Evolutionary conservation across 30 jellyfish, hydroid and myxozoan species (phyloP).

Genomic region (Hydractinia echinata): DNA sequence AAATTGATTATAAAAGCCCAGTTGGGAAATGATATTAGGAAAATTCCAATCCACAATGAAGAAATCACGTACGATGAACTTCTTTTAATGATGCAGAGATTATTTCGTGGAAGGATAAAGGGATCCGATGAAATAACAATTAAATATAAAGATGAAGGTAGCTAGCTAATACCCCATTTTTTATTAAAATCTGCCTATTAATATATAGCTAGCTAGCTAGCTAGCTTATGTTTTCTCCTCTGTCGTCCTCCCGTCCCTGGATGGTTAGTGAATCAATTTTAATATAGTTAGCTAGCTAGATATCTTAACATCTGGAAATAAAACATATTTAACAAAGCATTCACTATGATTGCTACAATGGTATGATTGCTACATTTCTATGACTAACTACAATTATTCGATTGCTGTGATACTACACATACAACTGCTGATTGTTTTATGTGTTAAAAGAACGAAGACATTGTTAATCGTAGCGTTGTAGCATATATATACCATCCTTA

Average conservation of each 20-base stretch:
- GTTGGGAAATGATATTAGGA: conserved; percentile 87
- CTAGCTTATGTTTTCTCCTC: neutral
- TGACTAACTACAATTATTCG: too few relatives aligned
- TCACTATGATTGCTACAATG: too few relatives aligned
- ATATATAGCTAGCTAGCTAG: neutral
- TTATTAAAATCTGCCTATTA: neutral
- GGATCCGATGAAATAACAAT: conserved; percentile 78
- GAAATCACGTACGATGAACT: conserved; percentile 93
- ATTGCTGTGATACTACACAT: too few relatives aligned
- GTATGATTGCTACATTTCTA: too few relatives aligned
- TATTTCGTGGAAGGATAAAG: conserved; percentile 82
- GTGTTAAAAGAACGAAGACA: too few relatives aligned
- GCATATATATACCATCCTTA: too few relatives aligned
- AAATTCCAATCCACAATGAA: conserved; percentile 93
- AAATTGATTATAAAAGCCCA: conserved; percentile 86
- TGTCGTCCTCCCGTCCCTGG: neutral
- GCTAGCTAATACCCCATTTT: neutral
- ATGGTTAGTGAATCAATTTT: neutral
- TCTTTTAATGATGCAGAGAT: conserved; percentile 90
- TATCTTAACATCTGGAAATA: too few relatives aligned
- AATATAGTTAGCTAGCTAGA: too few relatives aligned
- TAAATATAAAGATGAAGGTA: conserved; percentile 87
- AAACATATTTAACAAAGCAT: too few relatives aligned
- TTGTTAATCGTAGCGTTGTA: too few relatives aligned
- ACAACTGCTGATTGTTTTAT: too few relatives aligned